These are phyloP conservation scores for Fistularia commersonii DNA, from an alignment of 2,797 vertebrate species.

Conservation along the genomic window DNA sequence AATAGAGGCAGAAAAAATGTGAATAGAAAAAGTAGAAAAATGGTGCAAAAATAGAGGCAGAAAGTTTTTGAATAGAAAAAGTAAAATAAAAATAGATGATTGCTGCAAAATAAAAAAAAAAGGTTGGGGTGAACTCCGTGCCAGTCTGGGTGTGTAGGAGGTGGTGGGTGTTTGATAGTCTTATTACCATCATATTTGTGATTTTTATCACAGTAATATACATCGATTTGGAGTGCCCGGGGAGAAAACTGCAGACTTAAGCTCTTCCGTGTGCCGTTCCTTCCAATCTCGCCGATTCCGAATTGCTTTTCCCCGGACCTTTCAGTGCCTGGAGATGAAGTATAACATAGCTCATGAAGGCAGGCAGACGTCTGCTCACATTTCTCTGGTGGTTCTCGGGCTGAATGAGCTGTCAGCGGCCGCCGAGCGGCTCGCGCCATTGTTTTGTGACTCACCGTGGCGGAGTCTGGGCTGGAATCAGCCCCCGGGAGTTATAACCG, in stretches of 20 bases:
- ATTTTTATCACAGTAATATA: too few species aligned
- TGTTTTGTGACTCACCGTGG: constrained; percentile 5
- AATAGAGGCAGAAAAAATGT: too few species aligned
- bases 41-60: too few species aligned
- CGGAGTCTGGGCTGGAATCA: not conserved
- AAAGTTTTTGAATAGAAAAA: too few species aligned
- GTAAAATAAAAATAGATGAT: too few species aligned
- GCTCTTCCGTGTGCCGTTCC: not conserved
- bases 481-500: constrained; percentile 13
- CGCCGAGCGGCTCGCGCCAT: constrained; percentile 2
- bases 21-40: too few species aligned
- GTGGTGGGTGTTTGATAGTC: too few species aligned
- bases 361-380: constrained; percentile 38
- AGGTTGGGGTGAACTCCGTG: too few species aligned
- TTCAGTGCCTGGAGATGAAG: constrained; percentile 41
- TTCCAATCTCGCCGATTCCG: constrained; percentile 41
- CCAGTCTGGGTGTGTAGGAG: too few species aligned
- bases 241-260: not conserved
- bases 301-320: constrained; percentile 44
- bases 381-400: constrained; percentile 45
- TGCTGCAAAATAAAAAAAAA: too few species aligned
- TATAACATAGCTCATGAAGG: constrained; percentile 43
- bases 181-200: too few species aligned
- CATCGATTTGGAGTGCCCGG: too few species aligned
- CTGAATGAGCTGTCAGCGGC: constrained; percentile 40